Evolutionary conservation across 2,888 invertebrate genomes (phyloP).

Genomic region (Calephelis perditalis): DNA sequence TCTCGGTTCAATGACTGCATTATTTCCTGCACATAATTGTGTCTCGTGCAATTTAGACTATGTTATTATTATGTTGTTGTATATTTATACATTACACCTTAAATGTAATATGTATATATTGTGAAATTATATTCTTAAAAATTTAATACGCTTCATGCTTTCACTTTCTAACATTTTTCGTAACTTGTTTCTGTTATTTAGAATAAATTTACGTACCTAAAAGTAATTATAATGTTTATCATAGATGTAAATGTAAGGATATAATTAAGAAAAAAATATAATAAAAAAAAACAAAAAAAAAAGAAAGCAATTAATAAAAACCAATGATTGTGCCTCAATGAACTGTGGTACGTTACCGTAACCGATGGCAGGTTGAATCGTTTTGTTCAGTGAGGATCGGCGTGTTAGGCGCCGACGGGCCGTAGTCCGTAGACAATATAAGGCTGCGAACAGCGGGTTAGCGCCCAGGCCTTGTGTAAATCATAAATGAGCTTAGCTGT

Average conservation of each 20-base stretch:
- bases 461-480: slow-evolving; percentile 68
- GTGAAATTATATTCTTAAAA: slow-evolving; percentile 75
- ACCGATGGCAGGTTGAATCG: slow-evolving; percentile 71
- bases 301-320: slow-evolving; percentile 73
- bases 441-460: slow-evolving; percentile 57
- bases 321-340: slow-evolving; percentile 79
- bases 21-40: slow-evolving; percentile 72
- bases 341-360: slow-evolving; percentile 78
- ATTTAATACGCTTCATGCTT: slow-evolving; percentile 76
- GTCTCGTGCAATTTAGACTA: slow-evolving; percentile 76
- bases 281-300: slow-evolving; percentile 42
- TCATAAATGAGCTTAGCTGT: slow-evolving; percentile 77
- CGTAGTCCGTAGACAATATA: slow-evolving; percentile 55
- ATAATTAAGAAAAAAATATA: slow-evolving; percentile 44
- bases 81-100: slow-evolving; percentile 73
- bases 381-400: slow-evolving; percentile 64
- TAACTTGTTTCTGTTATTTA: slow-evolving; percentile 78
- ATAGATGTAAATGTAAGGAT: slow-evolving; percentile 43
- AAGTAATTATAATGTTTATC: slow-evolving; percentile 75
- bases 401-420: slow-evolving; percentile 52
- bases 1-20: slow-evolving; percentile 73
- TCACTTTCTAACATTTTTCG: slow-evolving; percentile 71
- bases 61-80: slow-evolving; percentile 77
- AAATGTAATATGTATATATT: slow-evolving; percentile 75
- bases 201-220: slow-evolving; percentile 78